Evolutionary conservation across 1,140 invertebrate species (phyloP), one percentile per base, ranked within the genome.

Genomic region (Drosophila ercepeae): DNA sequence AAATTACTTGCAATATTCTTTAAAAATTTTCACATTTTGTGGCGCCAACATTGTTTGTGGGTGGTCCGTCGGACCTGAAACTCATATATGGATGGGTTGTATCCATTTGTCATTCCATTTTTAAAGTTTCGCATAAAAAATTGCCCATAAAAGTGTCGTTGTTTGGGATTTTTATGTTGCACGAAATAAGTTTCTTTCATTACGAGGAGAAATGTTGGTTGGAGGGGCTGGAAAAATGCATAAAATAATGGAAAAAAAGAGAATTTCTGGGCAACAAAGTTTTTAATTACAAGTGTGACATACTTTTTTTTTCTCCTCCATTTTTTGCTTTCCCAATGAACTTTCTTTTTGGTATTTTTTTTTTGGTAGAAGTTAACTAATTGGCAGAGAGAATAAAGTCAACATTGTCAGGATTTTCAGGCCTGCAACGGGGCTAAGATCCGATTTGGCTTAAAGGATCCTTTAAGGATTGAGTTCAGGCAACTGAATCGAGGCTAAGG

Each of bases 391-490:
- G 9, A 42, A 1, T n/a, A 4, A 4, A 13, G 32, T 2, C 32
- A 11, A 14, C 13, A 32, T 32, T 32, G 29, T 32, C 29, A 32
- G 29, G 29, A 32, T 32, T 32, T 32, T n/a, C n/a, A n/a, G n/a
- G n/a, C n/a, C n/a, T 32, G 29, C 11, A 64, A 39, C 60, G 39
- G 42, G 60, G 60, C 42, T 64, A 64, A 64, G 57, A 48, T 27
- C 41, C 54, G 54, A 63, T 63, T 63, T 5, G 60, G 11, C 45
- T 67, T 68, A 67, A 68, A 67, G 41, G n/a, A n/a, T 68, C 64
- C 64, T 68, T 68, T 25, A 67, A 67, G 60, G 60, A 67, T 67
- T 67, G 60, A 67, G 63, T 65, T 34, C 63, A 67, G 46, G 48
- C 64, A 67, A 34, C 61, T 34, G 64, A 23, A 68, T 68, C 53